Evolutionary conservation across 1,140 invertebrate species (phyloP).

Genomic region (Plodia interpunctella): DNA sequence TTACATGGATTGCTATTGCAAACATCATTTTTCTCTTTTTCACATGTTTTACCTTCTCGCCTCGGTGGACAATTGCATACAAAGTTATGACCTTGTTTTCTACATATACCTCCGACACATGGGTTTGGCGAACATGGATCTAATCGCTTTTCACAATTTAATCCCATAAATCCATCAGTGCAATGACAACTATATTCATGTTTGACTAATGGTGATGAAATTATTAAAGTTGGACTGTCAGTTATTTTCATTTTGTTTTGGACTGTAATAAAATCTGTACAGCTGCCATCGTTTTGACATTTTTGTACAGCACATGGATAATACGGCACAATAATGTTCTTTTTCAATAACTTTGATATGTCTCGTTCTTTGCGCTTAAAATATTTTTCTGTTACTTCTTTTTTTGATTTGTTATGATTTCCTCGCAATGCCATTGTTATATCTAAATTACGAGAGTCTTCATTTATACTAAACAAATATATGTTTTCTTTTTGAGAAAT

Average conservation of each 20-base stretch:
- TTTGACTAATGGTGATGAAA: conserved; percentile 87
- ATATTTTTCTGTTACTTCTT: conserved; percentile 80
- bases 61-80: conserved; percentile 87
- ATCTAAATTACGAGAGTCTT: conserved; percentile 81
- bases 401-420: conserved; percentile 78
- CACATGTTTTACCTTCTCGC: conserved; percentile 90
- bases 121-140: conserved; percentile 95
- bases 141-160: conserved; percentile 88
- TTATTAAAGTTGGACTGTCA: conserved; percentile 86
- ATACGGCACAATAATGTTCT: conserved; percentile 80
- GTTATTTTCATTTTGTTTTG: conserved; percentile 82
- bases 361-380: conserved; percentile 80
- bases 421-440: conserved; percentile 82
- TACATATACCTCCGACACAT: conserved; percentile 90
- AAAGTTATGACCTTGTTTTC: conserved; percentile 88
- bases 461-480: conserved; percentile 85
- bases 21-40: conserved; percentile 87
- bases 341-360: conserved; percentile 79
- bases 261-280: conserved; percentile 84
- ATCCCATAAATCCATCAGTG: conserved; percentile 86
- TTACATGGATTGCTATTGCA: conserved; percentile 91
- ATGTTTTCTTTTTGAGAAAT: conserved; percentile 81
- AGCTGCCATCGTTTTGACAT: conserved; percentile 87
- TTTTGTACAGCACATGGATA: conserved; percentile 83
- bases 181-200: conserved; percentile 90